These are phyloP conservation scores for Nomia melanderi DNA, from an alignment of 1,140 invertebrate genomes.

Conservation along the genomic window DNA sequence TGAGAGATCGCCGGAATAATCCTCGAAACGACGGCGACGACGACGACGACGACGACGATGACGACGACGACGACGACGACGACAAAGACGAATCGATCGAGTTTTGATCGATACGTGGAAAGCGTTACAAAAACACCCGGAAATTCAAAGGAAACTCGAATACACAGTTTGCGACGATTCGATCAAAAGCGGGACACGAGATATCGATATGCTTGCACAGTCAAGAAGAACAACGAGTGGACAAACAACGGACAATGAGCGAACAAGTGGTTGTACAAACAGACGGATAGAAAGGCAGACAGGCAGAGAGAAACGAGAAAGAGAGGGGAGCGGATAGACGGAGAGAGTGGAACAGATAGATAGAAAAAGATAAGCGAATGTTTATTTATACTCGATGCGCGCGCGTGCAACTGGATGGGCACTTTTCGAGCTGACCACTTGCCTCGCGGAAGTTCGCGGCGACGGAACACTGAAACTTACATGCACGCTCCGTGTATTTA, in stretches of 20 bases:
- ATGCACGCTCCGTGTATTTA: no score
- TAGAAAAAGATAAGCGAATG: neutral
- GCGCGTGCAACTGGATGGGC: no score
- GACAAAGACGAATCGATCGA: conserved; percentile 17
- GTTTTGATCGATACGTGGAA: no score
- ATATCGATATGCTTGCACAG: neutral
- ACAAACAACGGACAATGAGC: conserved; percentile 1
- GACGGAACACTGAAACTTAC: no score
- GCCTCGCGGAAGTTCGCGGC: no score
- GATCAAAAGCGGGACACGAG: neutral
- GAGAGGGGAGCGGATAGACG: neutral
- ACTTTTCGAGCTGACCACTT: no score
- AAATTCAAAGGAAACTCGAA: neutral
- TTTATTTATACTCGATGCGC: neutral
- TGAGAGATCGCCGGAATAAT: neutral
- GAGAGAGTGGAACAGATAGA: conserved; percentile 17
- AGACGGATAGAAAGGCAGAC: conserved; percentile 4
- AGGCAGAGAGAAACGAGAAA: conserved; percentile 8
- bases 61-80: no score
- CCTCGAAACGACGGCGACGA: conserved; percentile 5
- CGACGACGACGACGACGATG: neutral
- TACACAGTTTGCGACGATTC: neutral
- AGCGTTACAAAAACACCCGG: conserved; percentile 32
- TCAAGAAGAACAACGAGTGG: neutral
- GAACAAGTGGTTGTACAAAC: neutral